phyloP scores from a whole-genome alignment of 2,888 invertebrate species.

The Coelinius sp. region DNA sequence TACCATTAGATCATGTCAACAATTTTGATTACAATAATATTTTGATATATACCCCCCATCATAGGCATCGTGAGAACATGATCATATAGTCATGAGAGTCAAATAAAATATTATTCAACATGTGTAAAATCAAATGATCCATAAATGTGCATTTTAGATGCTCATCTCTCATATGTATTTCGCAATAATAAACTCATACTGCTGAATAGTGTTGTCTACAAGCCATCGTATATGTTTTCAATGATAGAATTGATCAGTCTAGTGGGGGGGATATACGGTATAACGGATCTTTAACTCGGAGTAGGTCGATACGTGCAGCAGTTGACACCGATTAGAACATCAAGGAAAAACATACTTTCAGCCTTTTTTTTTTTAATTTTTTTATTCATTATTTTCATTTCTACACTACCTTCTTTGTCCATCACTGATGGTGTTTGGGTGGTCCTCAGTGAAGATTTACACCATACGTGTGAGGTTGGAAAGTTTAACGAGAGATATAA shows the following conservation, averaged over 20 bases:
- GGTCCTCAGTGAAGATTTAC: not conserved
- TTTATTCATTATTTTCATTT: slow-evolving; percentile 14
- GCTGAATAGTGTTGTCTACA: slow-evolving; percentile 11
- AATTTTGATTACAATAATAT: slow-evolving; percentile 1
- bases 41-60: too few species aligned
- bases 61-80: too few species aligned
- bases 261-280: slow-evolving; percentile 54
- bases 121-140: not conserved
- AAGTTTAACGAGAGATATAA: not conserved
- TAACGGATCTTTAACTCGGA: slow-evolving; percentile 65
- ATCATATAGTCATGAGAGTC: not conserved
- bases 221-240: slow-evolving; percentile 29
- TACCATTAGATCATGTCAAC: not conserved
- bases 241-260: slow-evolving; percentile 32
- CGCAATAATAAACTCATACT: not conserved
- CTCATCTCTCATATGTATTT: not conserved
- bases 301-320: slow-evolving; percentile 69
- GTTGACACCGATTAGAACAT: slow-evolving; percentile 67
- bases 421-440: slow-evolving; percentile 8
- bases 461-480: not conserved
- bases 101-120: not conserved
- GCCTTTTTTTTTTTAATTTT: not conserved
- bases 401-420: not conserved
- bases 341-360: slow-evolving; percentile 35
- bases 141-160: not conserved